Evolutionary conservation across 1,140 invertebrate species (phyloP), one percentile per base, ranked within the genome.

Genomic region (Drosophila rufa): DNA sequence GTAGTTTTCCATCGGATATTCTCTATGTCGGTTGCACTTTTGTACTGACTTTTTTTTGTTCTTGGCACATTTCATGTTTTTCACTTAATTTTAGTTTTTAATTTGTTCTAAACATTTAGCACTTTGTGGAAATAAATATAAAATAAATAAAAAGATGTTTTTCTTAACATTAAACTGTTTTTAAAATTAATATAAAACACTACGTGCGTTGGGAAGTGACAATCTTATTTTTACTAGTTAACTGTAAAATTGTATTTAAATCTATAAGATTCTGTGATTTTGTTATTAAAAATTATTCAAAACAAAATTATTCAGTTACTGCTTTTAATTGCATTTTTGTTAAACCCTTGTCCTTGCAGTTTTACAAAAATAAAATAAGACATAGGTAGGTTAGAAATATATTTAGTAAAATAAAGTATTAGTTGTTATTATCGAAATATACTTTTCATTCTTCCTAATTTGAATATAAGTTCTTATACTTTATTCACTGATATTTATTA

Each of bases 21-120:
- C 25, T 7, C 25, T 7, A 57, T 38, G 58, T 22, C 4, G 2
- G 12, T 38, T 75, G 71, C 71, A 75, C 68, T 70, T 70, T 45
- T 67, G 4, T n/a, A 67, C 11, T 51, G 38, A 7, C 36, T 40
- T 51, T 50, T 33, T 14, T 33, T 50, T 4, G 17, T 33, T 22
- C 12, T 50, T 22, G 12, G 14, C 17, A 27, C 36, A 69, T 40
- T 51, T 51, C 1, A 38, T 9, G 4, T 19, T 67, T n/a, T 60
- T 25, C 14, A 56, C 33, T 56, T 56, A 7, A 56, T 22, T 19
- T 56, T 22, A n/a, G 4, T 38, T 38, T 7, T 56, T 15, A 22
- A 36, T 15, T 55, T 22, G 2, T 36, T 36, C 33, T 36, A 3
- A 36, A 36, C 33, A 36, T 11, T 12, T 36, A 3, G 8, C 19